Evolutionary conservation across 2,797 vertebrate genomes (phyloP).

Genomic region (Amniataba percoides): DNA sequence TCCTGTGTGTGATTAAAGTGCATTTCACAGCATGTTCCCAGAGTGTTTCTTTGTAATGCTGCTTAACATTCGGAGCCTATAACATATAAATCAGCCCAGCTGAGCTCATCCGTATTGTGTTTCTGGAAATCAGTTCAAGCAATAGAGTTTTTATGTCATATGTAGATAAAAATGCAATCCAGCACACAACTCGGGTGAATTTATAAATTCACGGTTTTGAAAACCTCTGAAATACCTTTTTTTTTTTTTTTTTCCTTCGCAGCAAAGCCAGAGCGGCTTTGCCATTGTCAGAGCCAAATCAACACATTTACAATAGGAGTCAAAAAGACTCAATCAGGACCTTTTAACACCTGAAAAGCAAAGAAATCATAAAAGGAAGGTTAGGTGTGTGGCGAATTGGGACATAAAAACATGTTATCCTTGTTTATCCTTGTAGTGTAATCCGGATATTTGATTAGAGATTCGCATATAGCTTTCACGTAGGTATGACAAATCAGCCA

Average conservation of each 20-base stretch:
- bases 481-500: slow-evolving; percentile 31
- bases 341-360: slow-evolving; percentile 26
- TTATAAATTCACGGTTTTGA: slow-evolving; percentile 24
- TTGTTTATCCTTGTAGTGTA: slow-evolving; percentile 25
- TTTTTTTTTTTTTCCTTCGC: neutral
- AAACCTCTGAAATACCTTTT: slow-evolving; percentile 36
- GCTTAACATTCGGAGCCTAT: slow-evolving; percentile 56
- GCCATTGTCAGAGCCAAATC: slow-evolving; percentile 25
- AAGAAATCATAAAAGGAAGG: slow-evolving; percentile 24
- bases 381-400: neutral
- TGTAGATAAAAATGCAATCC: slow-evolving; percentile 34
- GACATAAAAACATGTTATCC: slow-evolving; percentile 17
- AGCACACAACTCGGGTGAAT: slow-evolving; percentile 6
- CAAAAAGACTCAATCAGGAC: slow-evolving; percentile 25
- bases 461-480: slow-evolving; percentile 16
- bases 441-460: slow-evolving; percentile 36
- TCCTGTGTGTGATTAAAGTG: slow-evolving; percentile 59
- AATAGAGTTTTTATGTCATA: slow-evolving; percentile 27
- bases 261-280: slow-evolving; percentile 2
- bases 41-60: slow-evolving; percentile 53
- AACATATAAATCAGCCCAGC: slow-evolving; percentile 41
- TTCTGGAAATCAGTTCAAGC: slow-evolving; percentile 42
- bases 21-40: slow-evolving; percentile 49
- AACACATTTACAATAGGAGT: slow-evolving; percentile 35
- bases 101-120: slow-evolving; percentile 39